phyloP scores from a whole-genome alignment of 2,797 vertebrate species.

The Morelia viridis region DNA sequence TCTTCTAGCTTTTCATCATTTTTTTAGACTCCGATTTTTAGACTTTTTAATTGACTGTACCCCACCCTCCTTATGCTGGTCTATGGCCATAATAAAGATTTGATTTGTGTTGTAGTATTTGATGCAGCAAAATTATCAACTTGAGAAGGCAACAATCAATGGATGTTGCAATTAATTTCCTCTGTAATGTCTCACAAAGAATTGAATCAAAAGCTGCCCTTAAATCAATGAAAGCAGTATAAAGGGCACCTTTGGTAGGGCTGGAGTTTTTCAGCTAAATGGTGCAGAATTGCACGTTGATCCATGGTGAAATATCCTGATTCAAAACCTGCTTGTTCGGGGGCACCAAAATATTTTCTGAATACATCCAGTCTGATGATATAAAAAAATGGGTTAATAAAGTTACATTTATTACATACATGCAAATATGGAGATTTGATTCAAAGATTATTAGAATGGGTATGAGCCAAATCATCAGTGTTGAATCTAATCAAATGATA shows the following conservation, averaged over 20 bases:
- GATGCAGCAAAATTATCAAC: not conserved
- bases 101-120: not conserved
- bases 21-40: not conserved
- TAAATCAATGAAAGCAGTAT: not conserved
- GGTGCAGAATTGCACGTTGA: not conserved
- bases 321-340: not conserved
- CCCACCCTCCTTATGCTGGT: not conserved
- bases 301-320: not conserved
- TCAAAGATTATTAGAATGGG: not conserved
- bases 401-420: not conserved
- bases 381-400: not conserved
- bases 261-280: not conserved
- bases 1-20: not conserved
- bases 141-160: not conserved
- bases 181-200: not conserved
- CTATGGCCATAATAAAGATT: not conserved
- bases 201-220: not conserved
- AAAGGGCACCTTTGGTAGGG: not conserved
- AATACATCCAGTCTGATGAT: not conserved
- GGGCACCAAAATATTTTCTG: not conserved
- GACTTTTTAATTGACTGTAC: not conserved
- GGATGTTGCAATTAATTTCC: not conserved
- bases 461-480: not conserved
- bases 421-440: not conserved
- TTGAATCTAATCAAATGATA: not conserved